phyloP scores from a whole-genome alignment of 2,113 vertebrate genomes.

The Cromileptes altivelis region DNA sequence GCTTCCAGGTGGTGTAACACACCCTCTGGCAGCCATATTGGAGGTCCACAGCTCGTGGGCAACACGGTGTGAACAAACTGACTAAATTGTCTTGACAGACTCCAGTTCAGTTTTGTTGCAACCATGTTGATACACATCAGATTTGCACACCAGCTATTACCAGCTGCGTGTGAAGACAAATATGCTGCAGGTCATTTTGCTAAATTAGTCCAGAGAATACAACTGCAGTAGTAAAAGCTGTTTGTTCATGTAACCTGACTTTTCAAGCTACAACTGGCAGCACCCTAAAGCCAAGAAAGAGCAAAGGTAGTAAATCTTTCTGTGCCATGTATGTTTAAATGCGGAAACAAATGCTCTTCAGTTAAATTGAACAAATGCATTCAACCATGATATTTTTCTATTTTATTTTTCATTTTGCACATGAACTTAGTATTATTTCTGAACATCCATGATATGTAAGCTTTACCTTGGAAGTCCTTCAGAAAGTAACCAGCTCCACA shows the following conservation, averaged over 20 bases:
- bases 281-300: conserved; percentile 10
- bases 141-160: neutral
- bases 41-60: neutral
- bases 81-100: neutral
- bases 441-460: neutral
- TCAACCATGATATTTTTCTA: neutral
- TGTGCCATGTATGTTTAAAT: neutral
- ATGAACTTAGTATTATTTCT: neutral
- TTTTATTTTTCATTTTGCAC: neutral
- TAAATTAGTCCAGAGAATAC: conserved; percentile 7
- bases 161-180: conserved; percentile 21
- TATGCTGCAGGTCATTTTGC: neutral
- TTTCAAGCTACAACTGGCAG: conserved; percentile 21
- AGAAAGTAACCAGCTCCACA: neutral
- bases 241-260: conserved; percentile 1
- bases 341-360: neutral
- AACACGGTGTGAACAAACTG: neutral
- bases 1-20: conserved; percentile 21
- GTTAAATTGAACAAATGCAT: neutral
- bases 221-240: neutral
- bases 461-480: neutral
- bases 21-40: conserved; percentile 11
- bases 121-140: neutral
- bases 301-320: neutral
- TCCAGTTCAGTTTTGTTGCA: neutral